A percentile compares a stretch with the other conserved stretches of the same genome.
Evolutionary conservation across 1,140 invertebrate genomes (phyloP).

Genomic region (Cydia pomonella): DNA sequence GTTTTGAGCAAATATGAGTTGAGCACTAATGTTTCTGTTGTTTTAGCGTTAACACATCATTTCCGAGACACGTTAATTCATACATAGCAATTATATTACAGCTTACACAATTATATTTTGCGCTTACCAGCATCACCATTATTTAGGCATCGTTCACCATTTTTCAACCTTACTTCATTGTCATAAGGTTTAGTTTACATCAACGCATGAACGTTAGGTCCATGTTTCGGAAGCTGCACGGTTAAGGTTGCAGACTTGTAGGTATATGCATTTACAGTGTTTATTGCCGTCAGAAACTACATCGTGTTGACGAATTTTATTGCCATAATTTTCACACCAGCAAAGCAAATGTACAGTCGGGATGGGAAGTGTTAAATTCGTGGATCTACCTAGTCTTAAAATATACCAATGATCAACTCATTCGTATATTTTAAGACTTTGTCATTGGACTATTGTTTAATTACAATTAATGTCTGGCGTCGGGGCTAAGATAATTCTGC

Average conservation of each 20-base stretch:
- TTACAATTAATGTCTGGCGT: no score
- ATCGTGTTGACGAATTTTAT: conserved; percentile 27
- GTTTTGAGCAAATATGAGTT: conserved; percentile 9
- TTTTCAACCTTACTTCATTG: background rate
- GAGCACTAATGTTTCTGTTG: conserved; percentile 6
- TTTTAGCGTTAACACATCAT: conserved; percentile 4
- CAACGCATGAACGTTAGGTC: background rate
- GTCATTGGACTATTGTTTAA: no score
- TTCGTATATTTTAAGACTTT: no score
- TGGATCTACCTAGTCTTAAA: background rate
- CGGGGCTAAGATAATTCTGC: no score
- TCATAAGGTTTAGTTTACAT: background rate
- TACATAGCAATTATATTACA: conserved; percentile 12
- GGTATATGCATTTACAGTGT: conserved; percentile 15
- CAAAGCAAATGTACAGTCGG: conserved; percentile 4
- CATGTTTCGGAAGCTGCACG: background rate
- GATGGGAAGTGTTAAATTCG: background rate
- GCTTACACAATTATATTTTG: background rate
- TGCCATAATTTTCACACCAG: conserved; percentile 12
- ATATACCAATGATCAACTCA: no score
- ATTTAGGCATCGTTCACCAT: background rate
- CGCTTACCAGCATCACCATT: background rate
- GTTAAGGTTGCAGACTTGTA: background rate
- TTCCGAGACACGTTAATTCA: conserved; percentile 19
- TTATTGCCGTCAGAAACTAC: conserved; percentile 15